These are phyloP conservation scores for Sebastes wilsoni DNA, from an alignment of 2,797 vertebrate species.

Conservation along the genomic window DNA sequence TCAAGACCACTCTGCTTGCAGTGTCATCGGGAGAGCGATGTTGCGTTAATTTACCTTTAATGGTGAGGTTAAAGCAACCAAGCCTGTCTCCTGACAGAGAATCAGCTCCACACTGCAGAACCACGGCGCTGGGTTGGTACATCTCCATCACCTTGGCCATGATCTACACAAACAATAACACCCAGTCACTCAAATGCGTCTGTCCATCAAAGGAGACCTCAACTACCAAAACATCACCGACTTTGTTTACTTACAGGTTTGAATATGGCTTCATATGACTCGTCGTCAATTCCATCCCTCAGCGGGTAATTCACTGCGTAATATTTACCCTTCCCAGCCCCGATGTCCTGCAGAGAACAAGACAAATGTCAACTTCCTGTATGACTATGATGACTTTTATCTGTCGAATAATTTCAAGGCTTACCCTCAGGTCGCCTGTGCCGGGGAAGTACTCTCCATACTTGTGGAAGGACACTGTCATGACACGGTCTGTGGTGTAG, in stretches of 20 bases:
- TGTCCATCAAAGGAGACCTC: neutral
- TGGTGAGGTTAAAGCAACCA: conserved; percentile 98
- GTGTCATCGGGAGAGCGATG: rapidly evolving
- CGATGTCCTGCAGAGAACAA: conserved; percentile 88
- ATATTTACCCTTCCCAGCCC: conserved; percentile 97
- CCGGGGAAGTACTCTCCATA: conserved; percentile 99
- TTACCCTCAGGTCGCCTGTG: conserved; percentile 96
- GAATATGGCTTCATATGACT: conserved; percentile 98
- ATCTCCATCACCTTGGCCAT: conserved; percentile 99
- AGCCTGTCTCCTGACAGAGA: conserved; percentile 95
- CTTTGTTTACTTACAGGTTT: conserved; percentile 88
- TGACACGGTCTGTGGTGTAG: conserved; percentile 98
- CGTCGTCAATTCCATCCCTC: conserved; percentile 96
- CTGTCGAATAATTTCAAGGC: conserved; percentile 25
- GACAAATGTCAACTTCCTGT: neutral
- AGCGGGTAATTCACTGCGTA: conserved; percentile 98
- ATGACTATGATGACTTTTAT: neutral
- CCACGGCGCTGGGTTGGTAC: conserved; percentile 97
- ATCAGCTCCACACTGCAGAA: conserved; percentile 96
- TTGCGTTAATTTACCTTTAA: conserved; percentile 86
- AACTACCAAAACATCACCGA: neutral
- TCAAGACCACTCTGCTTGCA: neutral
- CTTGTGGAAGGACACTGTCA: conserved; percentile 99
- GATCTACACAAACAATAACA: conserved; percentile 82
- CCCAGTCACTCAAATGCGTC: neutral